Evolutionary conservation across 2,888 invertebrate genomes (phyloP).

Genomic region (Chironomus riparius): DNA sequence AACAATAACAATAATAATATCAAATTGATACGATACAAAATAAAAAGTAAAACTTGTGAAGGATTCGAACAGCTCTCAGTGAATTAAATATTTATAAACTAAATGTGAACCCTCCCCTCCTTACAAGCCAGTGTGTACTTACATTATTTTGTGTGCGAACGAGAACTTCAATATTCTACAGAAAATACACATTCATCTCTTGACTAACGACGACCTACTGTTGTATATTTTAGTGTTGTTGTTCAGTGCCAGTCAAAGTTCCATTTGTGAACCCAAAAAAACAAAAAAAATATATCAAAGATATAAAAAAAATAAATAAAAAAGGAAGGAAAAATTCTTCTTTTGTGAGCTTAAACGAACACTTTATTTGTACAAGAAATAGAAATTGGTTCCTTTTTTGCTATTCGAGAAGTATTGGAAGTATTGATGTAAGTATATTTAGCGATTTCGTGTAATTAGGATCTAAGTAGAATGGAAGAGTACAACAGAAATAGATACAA

Average conservation of each 20-base stretch:
- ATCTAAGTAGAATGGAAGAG: neutral
- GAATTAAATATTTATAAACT: constrained; percentile 10
- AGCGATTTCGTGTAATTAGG: neutral
- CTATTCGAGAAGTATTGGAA: neutral
- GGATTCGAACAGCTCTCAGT: neutral
- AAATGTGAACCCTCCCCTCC: neutral
- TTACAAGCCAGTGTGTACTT: neutral
- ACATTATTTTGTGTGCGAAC: neutral
- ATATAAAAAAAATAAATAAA: no score
- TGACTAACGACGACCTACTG: neutral
- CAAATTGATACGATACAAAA: neutral
- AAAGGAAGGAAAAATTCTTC: neutral
- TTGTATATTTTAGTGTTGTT: neutral
- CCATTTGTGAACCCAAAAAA: neutral
- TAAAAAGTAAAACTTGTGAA: neutral
- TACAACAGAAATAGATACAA: neutral
- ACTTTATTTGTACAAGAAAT: neutral
- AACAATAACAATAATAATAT: neutral
- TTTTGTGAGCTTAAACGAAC: neutral
- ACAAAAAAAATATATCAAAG: no score
- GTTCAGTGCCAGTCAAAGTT: neutral
- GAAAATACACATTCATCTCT: neutral
- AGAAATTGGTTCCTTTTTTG: no score
- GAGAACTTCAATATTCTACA: neutral
- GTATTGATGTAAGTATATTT: constrained; percentile 1